Evolutionary conservation across 2,888 invertebrate species (phyloP).

Genomic region (Drosophila helvetica): DNA sequence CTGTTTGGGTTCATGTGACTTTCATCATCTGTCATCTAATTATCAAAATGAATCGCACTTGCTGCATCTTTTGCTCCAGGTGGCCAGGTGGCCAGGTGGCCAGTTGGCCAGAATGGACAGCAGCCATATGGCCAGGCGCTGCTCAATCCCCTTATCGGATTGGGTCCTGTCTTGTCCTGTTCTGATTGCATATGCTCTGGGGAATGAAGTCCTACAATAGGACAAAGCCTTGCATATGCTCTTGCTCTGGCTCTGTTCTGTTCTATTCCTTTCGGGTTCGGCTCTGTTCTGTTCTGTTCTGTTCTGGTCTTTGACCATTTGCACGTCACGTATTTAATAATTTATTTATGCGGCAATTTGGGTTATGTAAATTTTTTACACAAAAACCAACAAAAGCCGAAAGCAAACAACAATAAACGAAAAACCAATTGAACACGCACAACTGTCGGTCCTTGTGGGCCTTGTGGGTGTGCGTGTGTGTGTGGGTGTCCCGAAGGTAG

Average conservation of each 20-base stretch:
- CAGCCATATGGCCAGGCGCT: neutral
- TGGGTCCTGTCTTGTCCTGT: conserved; percentile 18
- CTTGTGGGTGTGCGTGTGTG: neutral
- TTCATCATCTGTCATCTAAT: neutral
- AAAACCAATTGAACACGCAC: conserved; percentile 73
- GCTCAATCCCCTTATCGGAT: conserved; percentile 40
- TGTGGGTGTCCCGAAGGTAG: conserved; percentile 7
- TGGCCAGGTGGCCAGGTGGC: too few species aligned
- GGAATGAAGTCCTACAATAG: conserved; percentile 29
- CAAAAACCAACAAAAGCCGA: conserved; percentile 39
- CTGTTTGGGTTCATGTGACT: too few species aligned
- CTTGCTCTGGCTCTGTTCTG: neutral
- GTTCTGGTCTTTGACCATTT: conserved; percentile 27
- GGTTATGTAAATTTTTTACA: conserved; percentile 77
- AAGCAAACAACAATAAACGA: conserved; percentile 28
- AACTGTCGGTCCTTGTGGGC: conserved; percentile 14
- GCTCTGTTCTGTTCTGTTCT: neutral
- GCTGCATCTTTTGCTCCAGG: too few species aligned
- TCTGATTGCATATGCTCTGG: conserved; percentile 42
- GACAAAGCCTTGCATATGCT: conserved; percentile 35
- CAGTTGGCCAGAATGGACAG: conserved; percentile 11
- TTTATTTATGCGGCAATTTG: conserved; percentile 79
- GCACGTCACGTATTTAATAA: conserved; percentile 75
- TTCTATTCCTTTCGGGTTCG: neutral
- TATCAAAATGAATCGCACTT: neutral